Evolutionary conservation across 2,888 invertebrate genomes (phyloP).

Genomic region (Trichopoda pennipes): DNA sequence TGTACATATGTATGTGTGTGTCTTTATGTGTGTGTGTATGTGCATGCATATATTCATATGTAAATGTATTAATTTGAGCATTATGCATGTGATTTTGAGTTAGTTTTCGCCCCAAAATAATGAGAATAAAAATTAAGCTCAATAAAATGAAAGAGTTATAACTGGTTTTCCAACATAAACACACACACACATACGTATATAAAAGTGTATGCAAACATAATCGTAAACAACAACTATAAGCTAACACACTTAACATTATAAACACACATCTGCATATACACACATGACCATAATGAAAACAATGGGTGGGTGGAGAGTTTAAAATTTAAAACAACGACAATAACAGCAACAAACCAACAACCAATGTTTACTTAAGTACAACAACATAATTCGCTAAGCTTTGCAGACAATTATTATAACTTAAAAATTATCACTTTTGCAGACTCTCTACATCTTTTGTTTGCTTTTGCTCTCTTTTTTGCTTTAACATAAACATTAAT

Average conservation of each 20-base stretch:
- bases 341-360: slow-evolving; percentile 27
- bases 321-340: slow-evolving; percentile 31
- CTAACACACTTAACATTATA: background rate
- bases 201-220: slow-evolving; percentile 23
- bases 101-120: slow-evolving; percentile 69
- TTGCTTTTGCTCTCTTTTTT: slow-evolving; percentile 20
- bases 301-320: slow-evolving; percentile 67
- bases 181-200: slow-evolving; percentile 12
- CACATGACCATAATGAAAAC: slow-evolving; percentile 33
- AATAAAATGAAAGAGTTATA: slow-evolving; percentile 68
- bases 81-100: slow-evolving; percentile 67
- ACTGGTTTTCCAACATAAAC: slow-evolving; percentile 47
- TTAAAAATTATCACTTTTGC: slow-evolving; percentile 63
- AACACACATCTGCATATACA: slow-evolving; percentile 3
- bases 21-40: slow-evolving; percentile 10
- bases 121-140: slow-evolving; percentile 67
- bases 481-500: slow-evolving; percentile 20
- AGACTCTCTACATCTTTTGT: slow-evolving; percentile 25
- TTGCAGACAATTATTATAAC: slow-evolving; percentile 21
- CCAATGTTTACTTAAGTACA: slow-evolving; percentile 25
- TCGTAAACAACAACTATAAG: slow-evolving; percentile 32
- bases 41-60: slow-evolving; percentile 32
- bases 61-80: slow-evolving; percentile 63
- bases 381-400: slow-evolving; percentile 29
- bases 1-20: background rate